A percentile compares a stretch with the other conserved stretches of the same genome.
Conservation (phyloP, 35 echinoderm and acorn worm species). For the Eucidaris tribuloides region DNA sequence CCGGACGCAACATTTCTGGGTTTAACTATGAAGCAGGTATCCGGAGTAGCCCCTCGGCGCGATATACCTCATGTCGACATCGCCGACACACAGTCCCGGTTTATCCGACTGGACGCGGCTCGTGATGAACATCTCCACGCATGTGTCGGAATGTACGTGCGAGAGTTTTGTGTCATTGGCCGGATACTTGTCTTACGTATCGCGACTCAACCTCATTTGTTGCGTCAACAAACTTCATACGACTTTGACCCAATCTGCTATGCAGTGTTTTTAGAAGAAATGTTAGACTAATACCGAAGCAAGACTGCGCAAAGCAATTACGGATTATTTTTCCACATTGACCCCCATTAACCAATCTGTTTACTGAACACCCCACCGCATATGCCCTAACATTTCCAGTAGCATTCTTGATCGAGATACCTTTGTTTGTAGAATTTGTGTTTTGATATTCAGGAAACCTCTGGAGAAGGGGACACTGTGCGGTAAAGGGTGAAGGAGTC, state of each 20-base stretch:
- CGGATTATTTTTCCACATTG: constrained; percentile 9
- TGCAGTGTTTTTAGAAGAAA: constrained; percentile 82
- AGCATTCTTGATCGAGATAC: too few species aligned
- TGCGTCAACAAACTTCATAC: constrained; percentile 65
- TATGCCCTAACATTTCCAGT: too few species aligned
- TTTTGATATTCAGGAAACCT: too few species aligned
- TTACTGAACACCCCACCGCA: background rate
- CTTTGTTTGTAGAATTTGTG: too few species aligned
- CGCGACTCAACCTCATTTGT: constrained; percentile 25
- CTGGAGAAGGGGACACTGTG: too few species aligned
- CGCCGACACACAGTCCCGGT: background rate
- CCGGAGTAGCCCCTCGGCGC: constrained; percentile 64
- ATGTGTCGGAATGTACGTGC: constrained; percentile 48
- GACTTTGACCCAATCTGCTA: constrained; percentile 55
- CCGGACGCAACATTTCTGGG: constrained; percentile 61
- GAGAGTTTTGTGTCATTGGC: constrained; percentile 59
- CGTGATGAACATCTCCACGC: background rate
- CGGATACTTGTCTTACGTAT: constrained; percentile 37
- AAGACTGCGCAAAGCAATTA: constrained; percentile 12
- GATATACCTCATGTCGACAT: constrained; percentile 19
- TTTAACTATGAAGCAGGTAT: constrained; percentile 37
- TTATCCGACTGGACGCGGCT: constrained; percentile 33
- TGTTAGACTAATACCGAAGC: constrained; percentile 53
- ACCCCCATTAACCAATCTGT: constrained; percentile 15
- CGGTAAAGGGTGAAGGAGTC: too few species aligned